Evolutionary conservation across 2,113 vertebrate species (phyloP).

Genomic region (Hydropotes inermis): DNA sequence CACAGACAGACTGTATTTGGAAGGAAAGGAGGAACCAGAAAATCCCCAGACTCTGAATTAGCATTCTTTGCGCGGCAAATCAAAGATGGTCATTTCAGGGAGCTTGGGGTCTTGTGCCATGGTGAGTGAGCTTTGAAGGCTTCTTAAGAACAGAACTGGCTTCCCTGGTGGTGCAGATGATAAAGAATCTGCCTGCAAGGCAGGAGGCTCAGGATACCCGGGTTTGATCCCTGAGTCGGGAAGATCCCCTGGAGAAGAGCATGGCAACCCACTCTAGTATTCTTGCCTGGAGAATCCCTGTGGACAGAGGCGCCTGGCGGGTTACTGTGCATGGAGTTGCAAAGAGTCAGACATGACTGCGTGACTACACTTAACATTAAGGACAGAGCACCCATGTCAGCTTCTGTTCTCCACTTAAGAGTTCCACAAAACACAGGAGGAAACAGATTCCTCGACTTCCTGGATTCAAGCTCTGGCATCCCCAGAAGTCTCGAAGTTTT

Average conservation of each 20-base stretch:
- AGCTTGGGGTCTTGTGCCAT: not conserved
- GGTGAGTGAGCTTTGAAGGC: not conserved
- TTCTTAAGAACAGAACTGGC: not conserved
- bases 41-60: not conserved
- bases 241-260: not conserved
- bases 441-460: not conserved
- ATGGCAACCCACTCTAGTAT: not conserved
- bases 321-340: not conserved
- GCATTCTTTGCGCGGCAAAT: not conserved
- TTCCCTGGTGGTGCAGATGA: not conserved
- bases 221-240: not conserved
- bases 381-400: not conserved
- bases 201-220: not conserved
- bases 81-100: not conserved
- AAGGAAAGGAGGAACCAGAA: not conserved
- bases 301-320: fast-evolving
- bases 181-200: not conserved
- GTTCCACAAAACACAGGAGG: not conserved
- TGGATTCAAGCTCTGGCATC: not conserved
- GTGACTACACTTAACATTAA: not conserved
- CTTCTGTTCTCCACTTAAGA: not conserved
- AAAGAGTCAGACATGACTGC: not conserved
- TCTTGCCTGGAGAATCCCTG: not conserved
- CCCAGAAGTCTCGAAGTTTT: not conserved
- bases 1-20: constrained; percentile 52